Evolutionary conservation across 1,140 invertebrate genomes (phyloP), one percentile per base, ranked within the genome.

Genomic region (Drosophila albomicans): DNA sequence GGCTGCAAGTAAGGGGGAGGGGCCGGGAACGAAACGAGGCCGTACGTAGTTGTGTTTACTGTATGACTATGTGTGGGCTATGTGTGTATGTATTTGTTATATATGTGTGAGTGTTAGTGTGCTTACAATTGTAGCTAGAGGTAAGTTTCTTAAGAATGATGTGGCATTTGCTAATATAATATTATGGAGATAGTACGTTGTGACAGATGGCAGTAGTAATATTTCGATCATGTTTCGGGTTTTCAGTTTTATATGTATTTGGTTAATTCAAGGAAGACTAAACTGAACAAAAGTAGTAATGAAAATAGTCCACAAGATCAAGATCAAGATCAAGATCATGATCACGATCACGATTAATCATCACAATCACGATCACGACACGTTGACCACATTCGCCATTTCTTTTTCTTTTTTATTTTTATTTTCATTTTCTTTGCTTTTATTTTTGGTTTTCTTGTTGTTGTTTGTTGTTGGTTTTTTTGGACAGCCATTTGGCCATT

Each of bases 281-380:
- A 91, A 82, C 68, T 91, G 82, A 86, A 90, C 81, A 89, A 90
- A 90, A 90, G 86, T 90, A 90, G 86, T 90, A 90, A 90, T 90
- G 86, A 90, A 90, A 90, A 90, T 80, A 78, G 82, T 78, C 85
- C 82, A 87, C 84, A 77, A 78, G 62, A 74, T 86, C 67, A 69
- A 74, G 76, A 81, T 80, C 84, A 76, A 78, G 62, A 73, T 86
- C 67, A 69, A 69, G 76, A 81, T 81, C 80, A 81, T 51, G 72
- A 74, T 87, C 71, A 76, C 80, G 84, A 78, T 80, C 73, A 78
- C 59, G 79, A 57, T 49, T 11, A 28, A 11, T 15, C 46, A 71
- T 76, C 71, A 79, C 70, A 78, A 78, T 82, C 70, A 64, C 62
- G 54, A 72, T 64, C 68, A 64, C 58, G 67, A 57, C 43, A 35